phyloP scores from a whole-genome alignment of 92 coral and sea anemone genomes.

The Parazoanthus atlanticus region DNA sequence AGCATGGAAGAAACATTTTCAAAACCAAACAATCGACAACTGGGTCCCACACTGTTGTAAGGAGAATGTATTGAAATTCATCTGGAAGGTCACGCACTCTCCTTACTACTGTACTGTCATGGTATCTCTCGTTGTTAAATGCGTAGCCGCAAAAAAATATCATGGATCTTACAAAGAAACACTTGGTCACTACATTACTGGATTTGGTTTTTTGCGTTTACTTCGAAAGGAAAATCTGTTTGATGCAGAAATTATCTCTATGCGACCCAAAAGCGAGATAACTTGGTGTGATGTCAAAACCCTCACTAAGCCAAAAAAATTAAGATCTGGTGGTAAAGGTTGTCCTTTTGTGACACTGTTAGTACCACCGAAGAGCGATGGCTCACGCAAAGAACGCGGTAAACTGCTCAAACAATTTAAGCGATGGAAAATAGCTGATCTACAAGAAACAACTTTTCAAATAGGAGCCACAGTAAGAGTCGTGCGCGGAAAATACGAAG shows the following conservation, averaged over 20 bases:
- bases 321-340: not conserved
- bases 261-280: not conserved
- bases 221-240: not conserved
- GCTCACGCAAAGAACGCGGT: not conserved
- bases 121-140: constrained; percentile 6
- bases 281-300: not conserved
- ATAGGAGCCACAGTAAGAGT: not conserved
- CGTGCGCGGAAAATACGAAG: not conserved
- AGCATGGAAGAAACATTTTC: constrained; percentile 3
- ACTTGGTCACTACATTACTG: not conserved
- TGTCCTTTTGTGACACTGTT: not conserved
- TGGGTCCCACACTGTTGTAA: constrained; percentile 21
- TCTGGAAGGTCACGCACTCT: not conserved
- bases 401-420: not conserved
- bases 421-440: not conserved
- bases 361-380: not conserved
- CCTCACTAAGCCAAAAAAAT: not conserved
- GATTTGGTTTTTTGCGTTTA: not conserved
- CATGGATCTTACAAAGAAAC: not conserved
- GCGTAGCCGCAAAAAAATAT: not conserved
- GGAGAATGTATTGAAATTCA: constrained; percentile 17
- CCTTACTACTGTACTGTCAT: not conserved
- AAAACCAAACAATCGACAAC: not conserved
- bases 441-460: not conserved
- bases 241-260: not conserved